Evolutionary conservation across 2,113 vertebrate genomes (phyloP).

Genomic region (Clarias batrachus): DNA sequence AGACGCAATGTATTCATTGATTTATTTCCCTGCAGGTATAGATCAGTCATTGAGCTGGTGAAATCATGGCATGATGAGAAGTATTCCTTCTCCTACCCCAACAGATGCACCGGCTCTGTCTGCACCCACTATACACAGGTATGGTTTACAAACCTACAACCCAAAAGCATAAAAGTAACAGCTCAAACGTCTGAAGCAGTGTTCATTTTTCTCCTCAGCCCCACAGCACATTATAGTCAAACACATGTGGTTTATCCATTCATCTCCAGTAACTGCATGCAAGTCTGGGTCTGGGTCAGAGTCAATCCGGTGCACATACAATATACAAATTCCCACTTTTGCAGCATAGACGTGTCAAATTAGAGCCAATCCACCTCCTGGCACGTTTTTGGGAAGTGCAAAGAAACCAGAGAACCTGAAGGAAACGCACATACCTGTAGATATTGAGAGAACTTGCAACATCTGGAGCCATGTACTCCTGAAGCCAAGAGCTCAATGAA

Average conservation of each 20-base stretch:
- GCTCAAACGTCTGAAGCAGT: not conserved
- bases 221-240: not conserved
- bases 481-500: not conserved
- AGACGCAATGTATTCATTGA: not conserved
- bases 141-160: not conserved
- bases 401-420: not conserved
- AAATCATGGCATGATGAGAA: constrained; percentile 83
- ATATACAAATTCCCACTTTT: not conserved
- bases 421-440: not conserved
- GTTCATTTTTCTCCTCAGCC: not conserved
- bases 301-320: not conserved
- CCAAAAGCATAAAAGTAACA: not conserved
- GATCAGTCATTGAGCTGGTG: constrained; percentile 78
- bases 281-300: not conserved
- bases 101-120: constrained; percentile 76
- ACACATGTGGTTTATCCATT: not conserved
- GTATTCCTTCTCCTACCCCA: constrained; percentile 80
- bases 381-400: not conserved
- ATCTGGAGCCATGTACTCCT: not conserved
- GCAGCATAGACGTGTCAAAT: not conserved
- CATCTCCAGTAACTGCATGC: not conserved
- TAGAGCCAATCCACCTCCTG: not conserved
- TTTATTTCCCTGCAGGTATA: constrained; percentile 68
- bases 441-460: not conserved
- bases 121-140: constrained; percentile 92